Conservation (phyloP, 2,888 invertebrate genomes). For the Sepioteuthis lessoniana region DNA sequence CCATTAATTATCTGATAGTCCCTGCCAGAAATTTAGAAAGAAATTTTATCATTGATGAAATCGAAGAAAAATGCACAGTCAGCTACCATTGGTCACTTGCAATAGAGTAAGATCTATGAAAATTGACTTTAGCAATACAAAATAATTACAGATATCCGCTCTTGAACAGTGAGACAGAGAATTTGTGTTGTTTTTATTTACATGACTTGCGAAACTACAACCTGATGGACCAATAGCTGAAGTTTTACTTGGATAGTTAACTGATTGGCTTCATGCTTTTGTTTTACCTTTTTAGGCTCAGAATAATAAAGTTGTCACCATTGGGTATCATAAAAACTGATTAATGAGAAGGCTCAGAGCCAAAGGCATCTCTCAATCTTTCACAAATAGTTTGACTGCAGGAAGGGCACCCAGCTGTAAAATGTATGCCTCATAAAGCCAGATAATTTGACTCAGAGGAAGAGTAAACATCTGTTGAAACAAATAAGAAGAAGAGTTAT, state of each 20-base stretch:
- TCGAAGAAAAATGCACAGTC: no score
- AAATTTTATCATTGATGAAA: no score
- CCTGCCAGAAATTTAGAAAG: no score
- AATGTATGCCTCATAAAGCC: not conserved
- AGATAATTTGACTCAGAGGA: not conserved
- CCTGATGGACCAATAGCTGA: not conserved
- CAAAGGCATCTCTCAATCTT: not conserved
- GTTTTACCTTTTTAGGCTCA: not conserved
- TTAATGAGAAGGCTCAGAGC: not conserved
- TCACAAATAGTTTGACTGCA: conserved; percentile 5
- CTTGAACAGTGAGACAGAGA: no score
- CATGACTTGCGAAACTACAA: not conserved
- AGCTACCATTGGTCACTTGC: no score
- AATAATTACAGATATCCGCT: no score
- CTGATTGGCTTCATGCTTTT: not conserved
- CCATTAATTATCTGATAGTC: no score
- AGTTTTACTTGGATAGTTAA: not conserved
- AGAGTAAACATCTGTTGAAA: not conserved
- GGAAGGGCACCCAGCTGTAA: conserved; percentile 10
- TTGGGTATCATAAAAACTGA: not conserved
- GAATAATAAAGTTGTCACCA: not conserved
- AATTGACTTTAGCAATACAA: no score
- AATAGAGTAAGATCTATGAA: no score
- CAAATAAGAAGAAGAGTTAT: not conserved
- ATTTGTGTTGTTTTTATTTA: no score